Evolutionary conservation across 2,797 vertebrate genomes (phyloP).

Genomic region (Characodon lateralis): DNA sequence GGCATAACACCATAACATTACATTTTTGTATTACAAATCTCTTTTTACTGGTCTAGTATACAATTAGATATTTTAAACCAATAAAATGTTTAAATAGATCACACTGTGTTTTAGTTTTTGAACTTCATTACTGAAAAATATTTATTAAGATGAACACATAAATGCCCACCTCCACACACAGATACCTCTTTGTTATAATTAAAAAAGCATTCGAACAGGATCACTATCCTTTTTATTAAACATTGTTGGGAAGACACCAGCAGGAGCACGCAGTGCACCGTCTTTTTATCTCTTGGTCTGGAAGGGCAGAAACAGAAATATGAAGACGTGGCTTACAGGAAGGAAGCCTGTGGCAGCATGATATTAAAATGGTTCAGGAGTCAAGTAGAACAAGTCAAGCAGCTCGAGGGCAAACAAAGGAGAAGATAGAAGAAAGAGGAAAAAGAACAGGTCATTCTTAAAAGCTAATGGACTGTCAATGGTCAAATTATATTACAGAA

Average conservation of each 20-base stretch:
- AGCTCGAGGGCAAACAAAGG: slow-evolving; percentile 73
- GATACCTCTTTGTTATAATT: not conserved
- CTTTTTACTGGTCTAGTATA: not conserved
- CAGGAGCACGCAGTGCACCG: slow-evolving; percentile 11
- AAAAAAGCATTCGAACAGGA: slow-evolving; percentile 52
- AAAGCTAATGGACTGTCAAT: slow-evolving; percentile 77
- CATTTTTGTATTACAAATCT: not conserved
- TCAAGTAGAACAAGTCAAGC: slow-evolving; percentile 80
- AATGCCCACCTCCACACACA: not conserved
- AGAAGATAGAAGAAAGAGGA: slow-evolving; percentile 55
- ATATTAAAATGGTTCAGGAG: slow-evolving; percentile 82
- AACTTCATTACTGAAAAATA: not conserved
- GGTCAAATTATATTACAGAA: slow-evolving; percentile 62
- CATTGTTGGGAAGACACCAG: slow-evolving; percentile 28
- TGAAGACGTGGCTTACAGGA: slow-evolving; percentile 67
- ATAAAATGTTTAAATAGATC: not conserved
- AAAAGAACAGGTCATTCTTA: slow-evolving; percentile 70
- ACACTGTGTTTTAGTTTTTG: not conserved
- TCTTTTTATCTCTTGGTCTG: slow-evolving; percentile 54
- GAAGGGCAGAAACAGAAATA: slow-evolving; percentile 64
- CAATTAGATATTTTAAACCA: not conserved
- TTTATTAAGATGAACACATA: not conserved
- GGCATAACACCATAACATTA: not conserved
- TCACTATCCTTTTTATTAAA: slow-evolving; percentile 52
- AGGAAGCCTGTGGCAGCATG: slow-evolving; percentile 71